Evolutionary conservation across 2,113 vertebrate species (phyloP).

Genomic region (Carassius auratus): DNA sequence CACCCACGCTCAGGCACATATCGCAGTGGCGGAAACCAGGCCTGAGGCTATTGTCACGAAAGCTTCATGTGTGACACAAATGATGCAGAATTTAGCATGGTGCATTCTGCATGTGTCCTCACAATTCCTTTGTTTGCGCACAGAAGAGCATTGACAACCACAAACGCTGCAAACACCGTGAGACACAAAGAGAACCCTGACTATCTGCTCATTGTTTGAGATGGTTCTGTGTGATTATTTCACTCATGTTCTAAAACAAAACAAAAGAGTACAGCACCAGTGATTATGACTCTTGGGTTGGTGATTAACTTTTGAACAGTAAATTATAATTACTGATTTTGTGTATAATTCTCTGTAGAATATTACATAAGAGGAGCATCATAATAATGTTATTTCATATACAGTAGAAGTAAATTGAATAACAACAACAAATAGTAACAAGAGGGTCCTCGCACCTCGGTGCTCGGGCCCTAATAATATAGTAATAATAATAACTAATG

Average conservation of each 20-base stretch:
- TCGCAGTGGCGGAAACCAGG: conserved; percentile 68
- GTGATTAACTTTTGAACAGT: neutral
- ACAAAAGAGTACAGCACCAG: neutral
- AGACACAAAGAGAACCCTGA: conserved; percentile 1
- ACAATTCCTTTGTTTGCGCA: conserved; percentile 76
- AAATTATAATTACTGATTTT: neutral
- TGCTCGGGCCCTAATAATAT: too few relatives aligned
- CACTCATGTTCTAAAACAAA: neutral
- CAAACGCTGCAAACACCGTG: conserved; percentile 74
- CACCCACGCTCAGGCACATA: conserved; percentile 52
- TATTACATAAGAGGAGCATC: neutral
- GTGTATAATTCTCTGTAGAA: neutral
- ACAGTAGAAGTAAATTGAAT: neutral
- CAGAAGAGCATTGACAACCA: conserved; percentile 76
- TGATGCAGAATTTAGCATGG: conserved; percentile 58
- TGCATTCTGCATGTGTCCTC: conserved; percentile 52
- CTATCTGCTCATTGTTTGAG: conserved; percentile 3
- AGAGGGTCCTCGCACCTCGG: too few relatives aligned
- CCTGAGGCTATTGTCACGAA: conserved; percentile 70
- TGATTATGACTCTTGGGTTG: neutral
- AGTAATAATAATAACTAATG: too few relatives aligned
- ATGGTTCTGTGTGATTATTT: neutral
- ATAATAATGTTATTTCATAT: neutral
- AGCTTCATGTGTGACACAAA: conserved; percentile 61
- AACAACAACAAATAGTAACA: neutral